phyloP scores from a whole-genome alignment of 1,140 invertebrate genomes.

The Kradibia gibbosae region DNA sequence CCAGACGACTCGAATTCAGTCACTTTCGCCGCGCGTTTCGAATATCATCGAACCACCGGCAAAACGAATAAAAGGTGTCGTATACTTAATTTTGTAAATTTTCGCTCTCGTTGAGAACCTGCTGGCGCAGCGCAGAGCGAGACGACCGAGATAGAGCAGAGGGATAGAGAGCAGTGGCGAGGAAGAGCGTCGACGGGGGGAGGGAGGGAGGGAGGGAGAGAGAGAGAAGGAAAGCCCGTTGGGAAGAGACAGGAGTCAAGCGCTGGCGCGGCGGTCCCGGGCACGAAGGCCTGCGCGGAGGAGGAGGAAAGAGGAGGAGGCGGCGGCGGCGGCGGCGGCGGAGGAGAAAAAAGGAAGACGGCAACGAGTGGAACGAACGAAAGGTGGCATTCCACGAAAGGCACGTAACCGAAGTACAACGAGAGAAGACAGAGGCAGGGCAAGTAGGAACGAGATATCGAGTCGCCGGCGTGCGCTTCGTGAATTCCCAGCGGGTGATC shows the following conservation, averaged over 20 bases:
- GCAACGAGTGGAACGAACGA: slow-evolving; percentile 19
- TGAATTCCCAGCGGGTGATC: slow-evolving; percentile 41
- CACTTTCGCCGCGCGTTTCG: slow-evolving; percentile 6
- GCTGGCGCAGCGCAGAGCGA: slow-evolving; percentile 13
- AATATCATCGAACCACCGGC: background rate
- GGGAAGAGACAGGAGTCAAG: background rate
- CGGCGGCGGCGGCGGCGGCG: background rate
- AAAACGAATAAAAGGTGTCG: background rate
- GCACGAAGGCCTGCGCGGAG: background rate
- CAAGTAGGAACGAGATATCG: slow-evolving; percentile 27
- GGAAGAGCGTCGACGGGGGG: background rate
- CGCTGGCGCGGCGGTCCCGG: background rate
- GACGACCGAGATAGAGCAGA: no score
- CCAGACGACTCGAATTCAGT: background rate
- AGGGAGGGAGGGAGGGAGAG: background rate
- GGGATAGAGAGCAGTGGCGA: background rate
- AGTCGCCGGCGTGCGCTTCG: background rate
- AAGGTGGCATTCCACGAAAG: slow-evolving; percentile 48
- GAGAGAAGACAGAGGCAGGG: slow-evolving; percentile 22
- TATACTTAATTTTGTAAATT: slow-evolving; percentile 44
- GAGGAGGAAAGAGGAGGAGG: background rate
- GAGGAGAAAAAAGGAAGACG: slow-evolving; percentile 25
- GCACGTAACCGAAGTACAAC: slow-evolving; percentile 46
- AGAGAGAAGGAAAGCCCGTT: background rate
- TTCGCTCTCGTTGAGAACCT: slow-evolving; percentile 49